A percentile compares a stretch with the other conserved stretches of the same genome.
phyloP scores from a whole-genome alignment of 2,888 invertebrate genomes.

The Xanthorhoe spadicearia region DNA sequence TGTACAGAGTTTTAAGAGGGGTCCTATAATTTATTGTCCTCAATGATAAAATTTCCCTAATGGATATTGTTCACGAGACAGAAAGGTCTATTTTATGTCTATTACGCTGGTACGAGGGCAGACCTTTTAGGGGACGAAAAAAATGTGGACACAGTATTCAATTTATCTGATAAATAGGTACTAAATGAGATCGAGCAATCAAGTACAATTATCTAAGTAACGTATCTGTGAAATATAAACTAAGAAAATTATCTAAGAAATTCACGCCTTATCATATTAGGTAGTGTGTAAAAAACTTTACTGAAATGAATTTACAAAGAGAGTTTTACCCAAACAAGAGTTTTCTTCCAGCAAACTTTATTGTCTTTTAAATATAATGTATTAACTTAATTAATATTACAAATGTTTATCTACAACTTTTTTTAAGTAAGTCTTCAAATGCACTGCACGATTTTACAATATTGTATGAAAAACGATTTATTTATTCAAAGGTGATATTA shows the following conservation, averaged over 20 bases:
- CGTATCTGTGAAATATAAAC: neutral
- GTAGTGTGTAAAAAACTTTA: too few species aligned
- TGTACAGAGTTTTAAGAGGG: slow-evolving; percentile 61
- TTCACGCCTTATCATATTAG: too few species aligned
- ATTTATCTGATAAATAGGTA: slow-evolving; percentile 29
- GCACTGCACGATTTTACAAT: slow-evolving; percentile 38
- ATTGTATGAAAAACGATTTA: slow-evolving; percentile 41
- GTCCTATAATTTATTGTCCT: slow-evolving; percentile 73
- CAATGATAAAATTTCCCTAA: slow-evolving; percentile 76
- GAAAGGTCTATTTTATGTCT: slow-evolving; percentile 60
- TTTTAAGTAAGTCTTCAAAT: slow-evolving; percentile 20
- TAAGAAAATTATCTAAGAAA: slow-evolving; percentile 7
- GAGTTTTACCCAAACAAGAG: too few species aligned
- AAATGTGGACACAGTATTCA: slow-evolving; percentile 36
- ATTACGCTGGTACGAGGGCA: slow-evolving; percentile 49
- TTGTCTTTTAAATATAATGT: too few species aligned
- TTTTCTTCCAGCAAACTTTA: too few species aligned
- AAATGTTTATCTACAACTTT: too few species aligned
- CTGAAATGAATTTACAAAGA: too few species aligned
- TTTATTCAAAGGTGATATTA: slow-evolving; percentile 38
- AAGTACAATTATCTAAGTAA: too few species aligned
- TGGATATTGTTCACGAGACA: slow-evolving; percentile 74
- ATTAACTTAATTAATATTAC: too few species aligned
- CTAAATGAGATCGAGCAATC: slow-evolving; percentile 21
- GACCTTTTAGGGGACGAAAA: slow-evolving; percentile 44